A percentile compares a stretch with the other conserved stretches of the same genome.
These are phyloP conservation scores for Micromussa lordhowensis DNA, from an alignment of 92 coral and sea anemone genomes.

Conservation along the genomic window DNA sequence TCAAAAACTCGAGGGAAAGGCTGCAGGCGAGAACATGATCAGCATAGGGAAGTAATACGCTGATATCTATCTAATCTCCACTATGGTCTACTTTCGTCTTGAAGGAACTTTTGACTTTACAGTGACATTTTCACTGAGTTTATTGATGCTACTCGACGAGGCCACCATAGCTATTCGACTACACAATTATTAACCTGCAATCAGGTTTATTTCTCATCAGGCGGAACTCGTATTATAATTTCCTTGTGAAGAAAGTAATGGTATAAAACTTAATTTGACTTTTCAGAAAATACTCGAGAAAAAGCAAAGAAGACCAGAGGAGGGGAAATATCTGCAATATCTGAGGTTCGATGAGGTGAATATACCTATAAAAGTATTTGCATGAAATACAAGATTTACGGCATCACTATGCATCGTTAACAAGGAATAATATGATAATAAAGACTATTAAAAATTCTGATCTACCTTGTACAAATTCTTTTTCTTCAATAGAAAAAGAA, in stretches of 20 bases:
- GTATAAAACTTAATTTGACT: not conserved
- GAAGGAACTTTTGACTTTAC: not conserved
- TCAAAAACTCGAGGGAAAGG: not conserved
- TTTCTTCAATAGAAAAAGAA: too few species aligned
- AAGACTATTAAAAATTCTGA: too few species aligned
- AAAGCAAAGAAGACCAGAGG: not conserved
- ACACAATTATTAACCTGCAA: not conserved
- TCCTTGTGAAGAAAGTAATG: not conserved
- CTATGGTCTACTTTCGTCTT: not conserved
- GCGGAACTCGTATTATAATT: not conserved
- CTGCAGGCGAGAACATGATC: not conserved
- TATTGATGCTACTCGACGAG: too few species aligned
- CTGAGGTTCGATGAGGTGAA: too few species aligned
- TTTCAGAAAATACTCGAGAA: not conserved
- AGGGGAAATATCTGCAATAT: not conserved
- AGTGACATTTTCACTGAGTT: not conserved
- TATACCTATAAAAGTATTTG: too few species aligned
- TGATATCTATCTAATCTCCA: not conserved
- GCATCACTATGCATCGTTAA: too few species aligned
- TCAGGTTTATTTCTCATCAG: not conserved
- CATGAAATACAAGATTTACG: too few species aligned
- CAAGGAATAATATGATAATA: too few species aligned
- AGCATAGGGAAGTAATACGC: not conserved
- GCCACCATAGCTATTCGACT: not conserved
- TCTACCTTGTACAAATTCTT: too few species aligned